These are phyloP conservation scores for Sebastes schlegelii DNA, from an alignment of 2,113 vertebrate species.

Conservation along the genomic window DNA sequence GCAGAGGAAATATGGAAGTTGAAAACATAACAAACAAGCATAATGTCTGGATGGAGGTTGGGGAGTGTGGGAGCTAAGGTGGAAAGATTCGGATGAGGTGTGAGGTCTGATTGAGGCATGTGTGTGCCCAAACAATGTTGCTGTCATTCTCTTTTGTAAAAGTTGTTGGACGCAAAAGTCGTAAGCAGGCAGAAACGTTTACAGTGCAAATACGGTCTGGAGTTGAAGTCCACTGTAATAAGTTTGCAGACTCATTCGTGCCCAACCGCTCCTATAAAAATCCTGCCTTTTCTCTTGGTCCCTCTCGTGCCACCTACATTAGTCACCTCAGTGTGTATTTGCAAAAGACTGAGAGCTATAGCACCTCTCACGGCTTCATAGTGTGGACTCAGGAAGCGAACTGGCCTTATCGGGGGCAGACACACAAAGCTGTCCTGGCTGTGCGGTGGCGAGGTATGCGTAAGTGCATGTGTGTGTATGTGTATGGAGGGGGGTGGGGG, in stretches of 20 bases:
- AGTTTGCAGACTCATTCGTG: background rate
- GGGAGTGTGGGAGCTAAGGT: slow-evolving; percentile 38
- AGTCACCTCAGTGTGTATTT: slow-evolving; percentile 81
- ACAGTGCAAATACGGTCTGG: background rate
- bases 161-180: background rate
- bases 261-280: slow-evolving; percentile 43
- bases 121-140: slow-evolving; percentile 28
- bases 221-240: background rate
- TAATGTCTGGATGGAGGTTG: slow-evolving; percentile 69
- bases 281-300: slow-evolving; percentile 24
- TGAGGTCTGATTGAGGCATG: slow-evolving; percentile 42
- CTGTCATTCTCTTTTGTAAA: slow-evolving; percentile 29
- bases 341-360: slow-evolving; percentile 76
- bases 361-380: slow-evolving; percentile 72
- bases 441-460: slow-evolving; percentile 71
- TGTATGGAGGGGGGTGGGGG: slow-evolving; percentile 68
- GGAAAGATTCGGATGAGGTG: slow-evolving; percentile 53
- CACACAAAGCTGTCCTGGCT: slow-evolving; percentile 87
- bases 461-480: slow-evolving; percentile 76
- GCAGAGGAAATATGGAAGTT: slow-evolving; percentile 80
- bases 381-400: slow-evolving; percentile 90
- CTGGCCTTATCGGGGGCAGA: slow-evolving; percentile 89
- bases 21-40: slow-evolving; percentile 81
- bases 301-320: slow-evolving; percentile 43
- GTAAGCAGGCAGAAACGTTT: slow-evolving; percentile 6